A percentile compares a stretch with the other conserved stretches of the same genome.
Evolutionary conservation across 37 sponge, comb jelly and placozoan genomes (phyloP).

Genomic region (Halisarca cf. caerulea): DNA sequence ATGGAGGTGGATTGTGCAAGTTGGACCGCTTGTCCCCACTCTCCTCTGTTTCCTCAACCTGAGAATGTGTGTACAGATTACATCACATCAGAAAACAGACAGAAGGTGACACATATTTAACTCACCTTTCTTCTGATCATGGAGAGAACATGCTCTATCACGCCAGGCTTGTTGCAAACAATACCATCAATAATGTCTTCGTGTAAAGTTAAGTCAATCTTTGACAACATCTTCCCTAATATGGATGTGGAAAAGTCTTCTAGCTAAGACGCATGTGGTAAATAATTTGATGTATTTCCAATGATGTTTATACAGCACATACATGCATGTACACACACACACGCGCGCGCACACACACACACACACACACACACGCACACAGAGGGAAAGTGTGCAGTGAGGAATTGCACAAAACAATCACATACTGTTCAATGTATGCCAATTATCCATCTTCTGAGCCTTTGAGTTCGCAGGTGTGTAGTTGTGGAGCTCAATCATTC

Average conservation of each 20-base stretch:
- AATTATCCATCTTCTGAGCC: conserved; percentile 89
- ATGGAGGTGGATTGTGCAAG: too few species aligned
- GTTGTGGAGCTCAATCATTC: conserved; percentile 92
- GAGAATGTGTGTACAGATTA: too few species aligned
- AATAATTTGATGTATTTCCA: too few species aligned
- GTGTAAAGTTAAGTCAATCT: conserved; percentile 71
- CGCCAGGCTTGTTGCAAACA: conserved; percentile 74
- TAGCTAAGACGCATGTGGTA: too few species aligned
- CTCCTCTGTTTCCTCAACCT: too few species aligned
- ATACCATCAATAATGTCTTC: conserved; percentile 77
- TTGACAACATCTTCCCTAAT: conserved; percentile 91
- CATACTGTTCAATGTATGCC: conserved; percentile 96
- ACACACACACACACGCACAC: neutral
- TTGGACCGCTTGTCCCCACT: too few species aligned
- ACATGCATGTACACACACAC: neutral
- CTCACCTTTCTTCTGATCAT: conserved; percentile 72
- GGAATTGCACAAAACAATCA: neutral
- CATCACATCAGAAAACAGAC: too few species aligned
- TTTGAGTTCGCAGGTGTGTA: conserved; percentile 89
- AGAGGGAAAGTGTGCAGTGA: neutral
- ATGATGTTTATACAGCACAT: neutral
- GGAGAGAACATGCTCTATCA: conserved; percentile 82
- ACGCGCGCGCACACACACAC: neutral
- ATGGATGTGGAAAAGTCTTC: too few species aligned
- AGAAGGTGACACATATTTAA: too few species aligned